Percentiles rank a stretch among this genome's conserved stretches.
These are phyloP conservation scores for Vanessa cardui DNA, from an alignment of 2,888 invertebrate species.

Conservation along the genomic window DNA sequence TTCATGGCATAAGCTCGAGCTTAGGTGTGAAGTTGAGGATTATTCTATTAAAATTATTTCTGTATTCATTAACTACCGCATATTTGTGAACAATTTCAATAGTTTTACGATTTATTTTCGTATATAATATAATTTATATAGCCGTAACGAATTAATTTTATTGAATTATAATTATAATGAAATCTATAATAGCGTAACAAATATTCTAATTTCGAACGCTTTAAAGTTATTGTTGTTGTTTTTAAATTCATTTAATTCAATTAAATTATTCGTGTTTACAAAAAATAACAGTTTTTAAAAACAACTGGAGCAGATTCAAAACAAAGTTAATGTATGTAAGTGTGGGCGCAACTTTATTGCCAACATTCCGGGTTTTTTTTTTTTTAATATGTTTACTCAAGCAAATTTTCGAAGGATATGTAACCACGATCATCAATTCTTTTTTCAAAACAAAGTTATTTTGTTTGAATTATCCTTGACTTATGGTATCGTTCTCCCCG, in stretches of 20 bases:
- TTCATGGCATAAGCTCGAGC: not conserved
- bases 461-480: not conserved
- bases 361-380: conserved; percentile 49
- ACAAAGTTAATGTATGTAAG: conserved; percentile 52
- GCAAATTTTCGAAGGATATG: not conserved
- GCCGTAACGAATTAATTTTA: conserved; percentile 14
- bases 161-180: not conserved
- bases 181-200: not conserved
- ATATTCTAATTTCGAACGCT: conserved; percentile 2
- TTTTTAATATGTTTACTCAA: conserved; percentile 22
- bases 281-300: conserved; percentile 44
- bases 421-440: not conserved
- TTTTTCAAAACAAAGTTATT: not conserved
- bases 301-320: conserved; percentile 60
- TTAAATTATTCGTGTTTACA: conserved; percentile 18
- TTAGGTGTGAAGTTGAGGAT: not conserved
- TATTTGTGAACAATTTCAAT: conserved; percentile 17
- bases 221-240: not conserved
- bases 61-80: conserved; percentile 6
- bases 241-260: not conserved
- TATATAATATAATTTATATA: conserved; percentile 4
- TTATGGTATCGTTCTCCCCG: not conserved
- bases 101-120: conserved; percentile 13
- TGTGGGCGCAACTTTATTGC: conserved; percentile 53
- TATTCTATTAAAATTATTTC: conserved; percentile 8